Evolutionary conservation across 2,797 vertebrate species (phyloP).

Genomic region (Peromyscus melanophrys): DNA sequence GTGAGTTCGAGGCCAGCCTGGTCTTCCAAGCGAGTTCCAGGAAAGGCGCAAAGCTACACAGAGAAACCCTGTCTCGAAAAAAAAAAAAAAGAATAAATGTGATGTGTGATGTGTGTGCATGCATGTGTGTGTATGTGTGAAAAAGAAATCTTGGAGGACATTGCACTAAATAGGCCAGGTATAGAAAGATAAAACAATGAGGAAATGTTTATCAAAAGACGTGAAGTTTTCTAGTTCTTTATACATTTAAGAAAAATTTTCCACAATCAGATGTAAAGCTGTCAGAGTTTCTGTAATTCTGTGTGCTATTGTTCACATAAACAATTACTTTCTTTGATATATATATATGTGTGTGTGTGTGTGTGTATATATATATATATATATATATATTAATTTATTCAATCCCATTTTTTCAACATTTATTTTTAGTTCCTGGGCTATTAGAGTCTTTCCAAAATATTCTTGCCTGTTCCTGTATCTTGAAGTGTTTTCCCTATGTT

Average conservation of each 20-base stretch:
- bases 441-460: background rate
- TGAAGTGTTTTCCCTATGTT: background rate
- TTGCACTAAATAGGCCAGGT: background rate
- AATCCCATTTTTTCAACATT: background rate
- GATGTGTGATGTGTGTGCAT: background rate
- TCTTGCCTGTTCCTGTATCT: background rate
- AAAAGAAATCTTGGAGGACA: background rate
- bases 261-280: background rate
- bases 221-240: background rate
- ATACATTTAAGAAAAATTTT: background rate
- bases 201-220: background rate
- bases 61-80: too few relatives aligned
- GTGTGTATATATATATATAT: background rate
- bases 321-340: background rate
- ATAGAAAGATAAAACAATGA: background rate
- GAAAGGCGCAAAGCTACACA: too few relatives aligned
- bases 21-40: too few relatives aligned
- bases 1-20: too few relatives aligned
- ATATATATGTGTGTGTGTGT: background rate
- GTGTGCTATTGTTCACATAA: background rate
- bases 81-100: too few relatives aligned
- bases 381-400: background rate
- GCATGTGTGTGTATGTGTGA: too few relatives aligned
- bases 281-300: background rate
- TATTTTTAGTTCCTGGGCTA: background rate